Base-by-base conservation (phyloP, 2,797 vertebrate genomes). In the Otolemur crassicaudatus region DNA sequence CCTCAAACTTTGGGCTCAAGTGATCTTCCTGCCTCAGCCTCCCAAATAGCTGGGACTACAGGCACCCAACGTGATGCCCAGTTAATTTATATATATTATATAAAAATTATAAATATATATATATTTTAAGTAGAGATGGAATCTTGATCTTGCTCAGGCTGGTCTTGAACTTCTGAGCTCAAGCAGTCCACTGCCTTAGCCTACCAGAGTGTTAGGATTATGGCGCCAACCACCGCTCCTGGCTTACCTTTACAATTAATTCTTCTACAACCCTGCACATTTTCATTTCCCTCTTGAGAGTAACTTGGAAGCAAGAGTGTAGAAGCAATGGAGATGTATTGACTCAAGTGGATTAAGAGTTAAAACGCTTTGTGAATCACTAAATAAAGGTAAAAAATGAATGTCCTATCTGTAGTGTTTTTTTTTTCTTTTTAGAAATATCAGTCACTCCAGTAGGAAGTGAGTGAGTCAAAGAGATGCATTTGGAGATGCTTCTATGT, bases 331-430 rank as follows among this genome's bases (percentile, higher is more conserved):
- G 8, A 56, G 46, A 86, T 31, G 7, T 16, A 90, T n/a, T 67
- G 9, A 80, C 16, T 87, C 1, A 29, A 17, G 90, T 94, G 56
- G 58, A 56, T 34, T 22, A 63, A 82, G 37, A 46, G 22, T 56
- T 75, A 14, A 92, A 92, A 76, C 14, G 29, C 1, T 12, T 16
- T 67, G 16, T 43, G 27, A 94, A 60, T 72, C 69, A 73, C 19
- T 76, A 79, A 87, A 72, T 83, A 76, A 75, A 69, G 81, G 29
- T 70, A 92, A 93, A 87, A 84, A 76, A 58, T 77, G 13, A 81
- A 34, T 65, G 7, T 82, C 67, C 19, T 67, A 4, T 67, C 12
- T 81, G 13, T 1, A 23, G 1, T 76, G 23, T 23, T 60, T 82
- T 53, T 16, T 40, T 40, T 40, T 40, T 40, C 40, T 40, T 87